Percentiles rank a stretch among this genome's conserved stretches.
phyloP scores from a whole-genome alignment of 30 jellyfish, hydroid and myxozoan genomes.

The Cassiopea andromeda region DNA sequence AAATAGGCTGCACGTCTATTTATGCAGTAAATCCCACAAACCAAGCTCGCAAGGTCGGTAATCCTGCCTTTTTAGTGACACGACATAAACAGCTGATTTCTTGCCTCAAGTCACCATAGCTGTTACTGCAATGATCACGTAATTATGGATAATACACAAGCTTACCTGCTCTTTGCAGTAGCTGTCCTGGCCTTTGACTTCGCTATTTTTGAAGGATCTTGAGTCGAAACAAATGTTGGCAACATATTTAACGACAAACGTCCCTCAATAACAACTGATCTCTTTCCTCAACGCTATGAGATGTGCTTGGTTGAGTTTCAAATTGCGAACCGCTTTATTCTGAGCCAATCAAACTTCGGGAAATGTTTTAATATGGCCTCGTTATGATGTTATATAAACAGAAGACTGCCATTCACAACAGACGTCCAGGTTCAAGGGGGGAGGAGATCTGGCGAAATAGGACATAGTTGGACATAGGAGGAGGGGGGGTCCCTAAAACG shows the following conservation, averaged over 20 bases:
- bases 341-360: conserved; percentile 19
- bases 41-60: too few relatives aligned
- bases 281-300: not conserved
- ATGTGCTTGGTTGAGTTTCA: conserved; percentile 7
- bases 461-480: too few relatives aligned
- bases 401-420: too few relatives aligned
- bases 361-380: not conserved
- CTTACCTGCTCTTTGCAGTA: conserved; percentile 22
- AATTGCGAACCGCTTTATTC: conserved; percentile 24
- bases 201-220: conserved; percentile 21
- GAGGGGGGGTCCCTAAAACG: too few relatives aligned
- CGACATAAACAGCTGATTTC: not conserved
- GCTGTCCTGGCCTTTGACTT: conserved; percentile 1
- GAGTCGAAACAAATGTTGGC: conserved; percentile 36
- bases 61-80: too few relatives aligned
- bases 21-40: too few relatives aligned
- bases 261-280: not conserved
- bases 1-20: too few relatives aligned
- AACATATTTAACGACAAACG: not conserved
- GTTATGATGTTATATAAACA: not conserved
- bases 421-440: too few relatives aligned
- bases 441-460: too few relatives aligned
- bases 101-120: not conserved
- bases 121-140: not conserved
- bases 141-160: not conserved